Evolutionary conservation across 1,140 invertebrate genomes (phyloP), one percentile per base, ranked within the genome.

Genomic region (Fopius arisanus): DNA sequence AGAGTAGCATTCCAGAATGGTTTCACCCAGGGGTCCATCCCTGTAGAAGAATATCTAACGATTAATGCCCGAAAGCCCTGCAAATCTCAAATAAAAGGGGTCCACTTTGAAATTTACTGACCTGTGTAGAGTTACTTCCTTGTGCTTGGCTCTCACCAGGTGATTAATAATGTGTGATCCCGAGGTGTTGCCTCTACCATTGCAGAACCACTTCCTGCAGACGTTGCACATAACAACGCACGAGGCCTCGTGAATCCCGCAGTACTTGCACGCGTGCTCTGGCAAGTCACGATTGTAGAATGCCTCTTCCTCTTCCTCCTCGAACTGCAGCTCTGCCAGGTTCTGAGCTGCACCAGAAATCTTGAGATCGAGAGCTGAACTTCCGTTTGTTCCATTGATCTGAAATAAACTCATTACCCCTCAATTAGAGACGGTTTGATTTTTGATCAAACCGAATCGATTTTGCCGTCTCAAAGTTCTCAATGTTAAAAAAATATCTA

Each of bases 151-250:
- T 78, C 98, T 89, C 16, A 99, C 98, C 79, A 99, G 89, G 89
- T 99, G 98, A 87, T 99, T 99, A 74, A 99, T 96, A 75, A 99
- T 99, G 81, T 99, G 98, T 65, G 97, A 98, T 1, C 98, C 98
- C 14, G 97, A 97, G 3, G 98, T 99, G 83, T 97, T 98, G 3
- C 98, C 98, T 77, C 97, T 91, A 5, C 97, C 97, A 91, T 99
- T 99, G 86, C 98, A 99, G 84, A 99, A 99, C 98, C 98, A 99
- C 85, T 99, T 99, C 79, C 98, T 97, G 83, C 98, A 99, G 43
- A 96, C 92, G 86, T 98, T 99, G 86, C 98, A 99, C 93, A 97
- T 96, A 21, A 99, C 97, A 33, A 99, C 98, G 78, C 96, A 98
- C 72, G 95, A 93, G 1, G 98, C 97, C 85, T 99, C 98, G 89